Conservation (phyloP, 2,888 invertebrate species). For the Sturmia bella region DNA sequence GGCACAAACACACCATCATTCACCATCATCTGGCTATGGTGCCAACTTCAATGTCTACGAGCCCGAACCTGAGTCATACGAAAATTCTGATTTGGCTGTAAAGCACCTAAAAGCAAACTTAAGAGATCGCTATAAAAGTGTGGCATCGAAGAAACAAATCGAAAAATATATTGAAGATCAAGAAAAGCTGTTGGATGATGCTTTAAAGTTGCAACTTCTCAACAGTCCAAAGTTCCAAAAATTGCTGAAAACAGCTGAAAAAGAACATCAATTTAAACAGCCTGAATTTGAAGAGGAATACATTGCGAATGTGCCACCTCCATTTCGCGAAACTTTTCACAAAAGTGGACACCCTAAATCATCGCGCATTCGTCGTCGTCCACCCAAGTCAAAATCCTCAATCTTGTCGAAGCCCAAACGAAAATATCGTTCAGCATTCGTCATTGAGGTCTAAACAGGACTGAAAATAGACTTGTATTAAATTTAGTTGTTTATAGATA, state of each 20-base stretch:
- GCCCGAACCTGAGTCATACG: constrained; percentile 76
- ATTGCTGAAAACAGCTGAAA: constrained; percentile 74
- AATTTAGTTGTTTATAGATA: constrained; percentile 22
- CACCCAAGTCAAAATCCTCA: constrained; percentile 72
- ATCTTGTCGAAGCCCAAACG: constrained; percentile 74
- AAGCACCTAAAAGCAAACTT: constrained; percentile 69
- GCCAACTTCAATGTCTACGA: constrained; percentile 76
- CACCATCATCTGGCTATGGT: constrained; percentile 57
- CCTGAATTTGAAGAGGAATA: constrained; percentile 74
- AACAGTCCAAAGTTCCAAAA: constrained; percentile 78
- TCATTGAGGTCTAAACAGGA: constrained; percentile 72
- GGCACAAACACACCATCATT: constrained; percentile 26
- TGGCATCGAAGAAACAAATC: constrained; percentile 78
- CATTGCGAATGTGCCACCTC: constrained; percentile 71
- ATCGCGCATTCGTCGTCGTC: constrained; percentile 74
- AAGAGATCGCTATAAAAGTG: constrained; percentile 76
- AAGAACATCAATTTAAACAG: constrained; percentile 75
- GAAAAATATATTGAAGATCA: constrained; percentile 78
- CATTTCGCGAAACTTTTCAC: constrained; percentile 72
- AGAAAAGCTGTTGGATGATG: constrained; percentile 77
- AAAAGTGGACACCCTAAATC: constrained; percentile 55
- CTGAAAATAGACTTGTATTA: constrained; percentile 12
- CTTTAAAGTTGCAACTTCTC: constrained; percentile 76
- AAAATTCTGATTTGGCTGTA: constrained; percentile 65
- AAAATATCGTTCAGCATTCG: constrained; percentile 77